Evolutionary conservation across 1,140 invertebrate genomes (phyloP).

Genomic region (Caenorhabditis brenneri): DNA sequence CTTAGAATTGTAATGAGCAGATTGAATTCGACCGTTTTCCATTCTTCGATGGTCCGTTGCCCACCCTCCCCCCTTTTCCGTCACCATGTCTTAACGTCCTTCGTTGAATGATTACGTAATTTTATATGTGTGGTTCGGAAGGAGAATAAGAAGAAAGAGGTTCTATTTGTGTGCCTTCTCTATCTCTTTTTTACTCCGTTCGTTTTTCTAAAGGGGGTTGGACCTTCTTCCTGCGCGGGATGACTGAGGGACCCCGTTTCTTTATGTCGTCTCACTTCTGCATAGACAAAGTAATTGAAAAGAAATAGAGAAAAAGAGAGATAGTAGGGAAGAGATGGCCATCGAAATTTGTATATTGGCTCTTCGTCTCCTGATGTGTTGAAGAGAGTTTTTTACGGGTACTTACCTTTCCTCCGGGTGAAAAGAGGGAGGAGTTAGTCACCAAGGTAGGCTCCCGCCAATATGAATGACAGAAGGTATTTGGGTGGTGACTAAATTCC

Average conservation of each 20-base stretch:
- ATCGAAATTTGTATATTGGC: conserved; percentile 19
- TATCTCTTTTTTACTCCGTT: conserved; percentile 21
- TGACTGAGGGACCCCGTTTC: background rate
- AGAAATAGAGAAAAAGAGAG: background rate
- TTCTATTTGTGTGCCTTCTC: background rate
- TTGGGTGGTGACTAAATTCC: no score
- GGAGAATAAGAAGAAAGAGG: no score
- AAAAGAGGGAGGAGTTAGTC: background rate
- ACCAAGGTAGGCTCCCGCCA: no score
- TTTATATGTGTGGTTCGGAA: background rate
- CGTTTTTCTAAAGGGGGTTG: background rate
- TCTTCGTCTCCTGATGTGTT: background rate
- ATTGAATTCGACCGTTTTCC: background rate
- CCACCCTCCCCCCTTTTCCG: background rate
- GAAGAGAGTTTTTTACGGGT: background rate
- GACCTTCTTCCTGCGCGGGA: conserved; percentile 25
- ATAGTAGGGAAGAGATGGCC: background rate
- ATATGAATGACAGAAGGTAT: no score
- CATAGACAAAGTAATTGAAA: background rate
- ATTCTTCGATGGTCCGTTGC: background rate
- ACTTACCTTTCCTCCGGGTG: background rate
- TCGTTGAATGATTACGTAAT: background rate
- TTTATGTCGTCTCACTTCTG: background rate
- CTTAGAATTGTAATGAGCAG: background rate
- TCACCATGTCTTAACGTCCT: background rate